Base-by-base conservation (phyloP, 2,888 invertebrate genomes). In the Coelinius sp. region DNA sequence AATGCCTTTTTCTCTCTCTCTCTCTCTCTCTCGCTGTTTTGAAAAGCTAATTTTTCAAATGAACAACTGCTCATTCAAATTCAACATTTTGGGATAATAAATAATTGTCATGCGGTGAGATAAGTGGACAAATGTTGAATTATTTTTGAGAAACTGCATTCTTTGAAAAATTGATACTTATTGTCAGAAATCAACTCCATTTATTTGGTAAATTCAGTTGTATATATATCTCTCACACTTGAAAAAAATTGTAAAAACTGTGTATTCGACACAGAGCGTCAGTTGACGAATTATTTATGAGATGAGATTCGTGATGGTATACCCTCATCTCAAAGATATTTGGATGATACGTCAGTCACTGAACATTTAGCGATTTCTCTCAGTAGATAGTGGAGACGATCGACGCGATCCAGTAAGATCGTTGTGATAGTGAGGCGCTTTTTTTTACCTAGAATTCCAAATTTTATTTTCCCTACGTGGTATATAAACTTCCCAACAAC, bases 381-480 rank as follows among this genome's bases (percentile, higher is more conserved):
- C 20, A 1, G 17, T 22, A 24, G 31, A 67, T 67, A 59, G 31
- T 17, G 20, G 35, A 53, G 27, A 27, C 53, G 25, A 70, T 70
- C 41, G 44, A 68, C 31, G 27, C 44, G 46, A 41, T 41, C 59
- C 41, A 49, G 27, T 46, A n/a, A 69, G 59, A 49, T 62, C 35
- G 20, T 24, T n/a, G 27, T 56, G 62, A 71, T 71, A 63, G 22
- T n/a, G n/a, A n/a, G 38, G 31, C 56, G 24, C 35, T 41, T 44
- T 24, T 68, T 62, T 31, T 72, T 72, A 56, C 59, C 46, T 25
- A 38, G 63, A 68, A 71, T 70, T 71, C 31, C 35, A 65, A 73
- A 76, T 73, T 76, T 70, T 71, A 68, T 71, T 75, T 66, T 52
- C 49, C n/a, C 44, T 38, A 27, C 66, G 52, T 27, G 56, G 25